Conservation (phyloP, 2,888 invertebrate genomes). For the Scaptomyza flava region DNA sequence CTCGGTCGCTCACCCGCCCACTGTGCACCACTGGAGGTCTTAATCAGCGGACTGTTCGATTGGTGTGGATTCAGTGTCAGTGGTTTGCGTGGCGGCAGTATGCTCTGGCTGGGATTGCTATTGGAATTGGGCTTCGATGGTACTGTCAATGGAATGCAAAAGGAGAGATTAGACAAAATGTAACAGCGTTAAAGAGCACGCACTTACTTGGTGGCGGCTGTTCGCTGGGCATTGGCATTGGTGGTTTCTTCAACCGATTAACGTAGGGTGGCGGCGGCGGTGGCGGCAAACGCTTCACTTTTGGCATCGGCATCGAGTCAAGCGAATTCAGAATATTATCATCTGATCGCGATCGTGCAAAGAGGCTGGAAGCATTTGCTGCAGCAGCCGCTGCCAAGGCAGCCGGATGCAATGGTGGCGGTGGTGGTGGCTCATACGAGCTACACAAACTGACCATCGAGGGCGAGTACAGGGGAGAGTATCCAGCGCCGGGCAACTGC, state of each 20-base stretch:
- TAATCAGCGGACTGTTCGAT: conserved; percentile 78
- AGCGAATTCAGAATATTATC: conserved; percentile 91
- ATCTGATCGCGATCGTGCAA: conserved; percentile 91
- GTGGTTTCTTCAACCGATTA: conserved; percentile 84
- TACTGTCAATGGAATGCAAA: conserved; percentile 64
- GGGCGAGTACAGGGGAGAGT: conserved; percentile 88
- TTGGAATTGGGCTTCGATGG: conserved; percentile 78
- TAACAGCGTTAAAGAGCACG: neutral
- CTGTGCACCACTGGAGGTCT: conserved; percentile 81
- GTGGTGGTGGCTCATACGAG: conserved; percentile 88
- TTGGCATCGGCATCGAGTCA: conserved; percentile 85
- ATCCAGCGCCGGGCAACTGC: conserved; percentile 86
- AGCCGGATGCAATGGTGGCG: conserved; percentile 86
- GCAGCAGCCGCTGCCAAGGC: conserved; percentile 73
- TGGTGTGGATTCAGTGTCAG: conserved; percentile 73
- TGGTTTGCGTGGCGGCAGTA: conserved; percentile 77
- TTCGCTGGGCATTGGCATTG: conserved; percentile 85
- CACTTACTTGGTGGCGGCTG: conserved; percentile 84
- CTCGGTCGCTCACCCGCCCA: conserved; percentile 82
- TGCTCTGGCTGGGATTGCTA: conserved; percentile 46
- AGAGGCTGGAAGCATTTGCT: conserved; percentile 84
- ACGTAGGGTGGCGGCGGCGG: conserved; percentile 87
- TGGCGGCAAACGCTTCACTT: conserved; percentile 86
- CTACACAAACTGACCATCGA: conserved; percentile 88
- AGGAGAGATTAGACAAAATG: neutral